Percentiles rank a stretch among this genome's conserved stretches.
Conservation (phyloP, 2,113 vertebrate genomes). For the Rhegmatorhina hoffmannsi region DNA sequence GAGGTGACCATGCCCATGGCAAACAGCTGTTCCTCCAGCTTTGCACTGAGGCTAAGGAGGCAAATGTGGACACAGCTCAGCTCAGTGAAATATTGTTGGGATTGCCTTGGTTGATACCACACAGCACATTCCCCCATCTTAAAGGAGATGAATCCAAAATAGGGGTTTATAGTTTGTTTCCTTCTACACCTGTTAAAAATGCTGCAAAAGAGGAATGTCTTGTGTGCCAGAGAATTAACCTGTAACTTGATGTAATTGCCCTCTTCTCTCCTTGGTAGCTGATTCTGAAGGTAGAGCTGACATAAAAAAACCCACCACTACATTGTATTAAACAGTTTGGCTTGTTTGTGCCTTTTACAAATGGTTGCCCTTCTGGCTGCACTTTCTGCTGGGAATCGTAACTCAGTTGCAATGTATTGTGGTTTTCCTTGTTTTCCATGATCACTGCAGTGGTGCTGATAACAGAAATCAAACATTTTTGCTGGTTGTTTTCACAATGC, state of each 20-base stretch:
- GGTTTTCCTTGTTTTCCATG: neutral
- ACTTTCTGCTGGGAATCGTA: neutral
- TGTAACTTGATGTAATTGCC: neutral
- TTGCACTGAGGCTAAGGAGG: neutral
- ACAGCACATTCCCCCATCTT: neutral
- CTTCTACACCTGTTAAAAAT: neutral
- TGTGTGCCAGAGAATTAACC: neutral
- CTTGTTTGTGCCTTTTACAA: neutral
- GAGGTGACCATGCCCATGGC: neutral
- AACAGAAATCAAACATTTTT: neutral
- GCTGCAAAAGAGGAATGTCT: neutral
- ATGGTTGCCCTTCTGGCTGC: neutral
- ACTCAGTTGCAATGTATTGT: neutral
- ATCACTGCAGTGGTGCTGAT: neutral
- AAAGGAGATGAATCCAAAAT: neutral
- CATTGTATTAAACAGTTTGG: neutral
- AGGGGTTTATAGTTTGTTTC: neutral
- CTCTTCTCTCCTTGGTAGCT: neutral
- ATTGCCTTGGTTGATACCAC: neutral
- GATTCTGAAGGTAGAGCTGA: neutral
- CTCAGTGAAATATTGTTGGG: neutral
- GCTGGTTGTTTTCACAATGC: neutral
- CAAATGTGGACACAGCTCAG: neutral
- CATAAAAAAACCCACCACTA: accelerated
- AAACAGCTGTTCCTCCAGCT: neutral